These are phyloP conservation scores for Engraulis encrasicolus DNA, from an alignment of 2,113 vertebrate genomes.

Conservation along the genomic window DNA sequence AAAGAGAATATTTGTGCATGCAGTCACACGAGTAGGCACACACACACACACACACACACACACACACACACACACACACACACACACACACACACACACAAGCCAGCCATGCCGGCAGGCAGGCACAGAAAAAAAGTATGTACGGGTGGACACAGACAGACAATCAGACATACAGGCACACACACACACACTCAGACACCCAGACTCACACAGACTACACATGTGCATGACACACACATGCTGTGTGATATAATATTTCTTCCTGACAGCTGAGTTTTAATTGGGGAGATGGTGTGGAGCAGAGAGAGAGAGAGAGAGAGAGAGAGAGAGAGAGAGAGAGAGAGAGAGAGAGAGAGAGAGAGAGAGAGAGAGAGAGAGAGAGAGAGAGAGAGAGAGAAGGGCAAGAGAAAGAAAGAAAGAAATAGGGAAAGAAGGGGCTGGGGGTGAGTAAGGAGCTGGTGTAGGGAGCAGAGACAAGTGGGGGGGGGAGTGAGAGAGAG, in stretches of 20 bases:
- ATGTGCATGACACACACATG: constrained; percentile 37
- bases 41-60: neutral
- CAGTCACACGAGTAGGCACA: neutral
- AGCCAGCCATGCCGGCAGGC: neutral
- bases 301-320: too few relatives aligned
- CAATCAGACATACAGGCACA: constrained; percentile 15
- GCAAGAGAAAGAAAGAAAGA: neutral
- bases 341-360: neutral
- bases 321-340: neutral
- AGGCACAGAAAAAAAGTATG: neutral
- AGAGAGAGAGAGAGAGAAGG: neutral
- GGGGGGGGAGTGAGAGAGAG: neutral
- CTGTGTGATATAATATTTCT: constrained; percentile 87
- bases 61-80: neutral
- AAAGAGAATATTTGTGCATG: neutral
- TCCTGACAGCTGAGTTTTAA: constrained; percentile 89
- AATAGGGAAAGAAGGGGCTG: neutral
- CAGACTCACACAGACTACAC: constrained; percentile 22
- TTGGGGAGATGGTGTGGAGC: constrained; percentile 79
- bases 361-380: neutral
- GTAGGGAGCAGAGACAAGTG: too few relatives aligned
- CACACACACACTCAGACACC: constrained; percentile 25
- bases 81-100: neutral
- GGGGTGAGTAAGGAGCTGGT: neutral
- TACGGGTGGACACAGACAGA: constrained; percentile 10